Conservation (phyloP, 2,797 vertebrate species). For the Valencia hispanica region DNA sequence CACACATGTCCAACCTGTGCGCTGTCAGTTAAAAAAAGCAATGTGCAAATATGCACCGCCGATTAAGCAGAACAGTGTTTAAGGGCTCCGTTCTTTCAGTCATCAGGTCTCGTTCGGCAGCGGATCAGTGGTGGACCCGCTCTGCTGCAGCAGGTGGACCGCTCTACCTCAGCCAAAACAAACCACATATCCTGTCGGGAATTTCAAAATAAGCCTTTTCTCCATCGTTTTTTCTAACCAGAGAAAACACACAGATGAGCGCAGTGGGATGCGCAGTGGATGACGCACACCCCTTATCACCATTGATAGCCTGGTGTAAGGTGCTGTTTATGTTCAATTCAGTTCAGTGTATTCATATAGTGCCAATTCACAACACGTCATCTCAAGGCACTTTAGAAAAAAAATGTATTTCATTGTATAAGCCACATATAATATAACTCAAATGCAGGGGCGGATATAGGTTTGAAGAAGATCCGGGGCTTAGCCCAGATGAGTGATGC, state of each 20-base stretch:
- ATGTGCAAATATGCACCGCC: not conserved
- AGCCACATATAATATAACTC: too few species aligned
- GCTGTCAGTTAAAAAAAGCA: not conserved
- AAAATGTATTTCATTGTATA: too few species aligned
- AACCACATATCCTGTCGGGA: not conserved
- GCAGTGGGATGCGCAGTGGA: not conserved
- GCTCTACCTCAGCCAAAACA: not conserved
- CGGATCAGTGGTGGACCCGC: not conserved
- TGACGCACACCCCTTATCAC: not conserved
- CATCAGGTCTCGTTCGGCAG: not conserved
- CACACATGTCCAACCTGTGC: not conserved
- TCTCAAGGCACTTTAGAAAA: too few species aligned
- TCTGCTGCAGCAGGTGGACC: slow-evolving; percentile 2
- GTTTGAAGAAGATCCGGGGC: too few species aligned
- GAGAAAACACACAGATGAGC: not conserved
- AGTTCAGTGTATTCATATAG: too few species aligned
- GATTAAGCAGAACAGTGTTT: not conserved
- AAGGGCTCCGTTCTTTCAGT: not conserved
- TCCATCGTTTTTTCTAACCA: not conserved
- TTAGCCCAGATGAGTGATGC: too few species aligned
- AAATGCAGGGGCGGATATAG: too few species aligned
- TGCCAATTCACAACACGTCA: too few species aligned
- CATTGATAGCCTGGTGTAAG: not conserved
- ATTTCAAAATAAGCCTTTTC: slow-evolving; percentile 1
- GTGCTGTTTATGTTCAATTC: not conserved